Base-by-base conservation (phyloP, 2,113 vertebrate genomes). In the Paraplagusia blochii region DNA sequence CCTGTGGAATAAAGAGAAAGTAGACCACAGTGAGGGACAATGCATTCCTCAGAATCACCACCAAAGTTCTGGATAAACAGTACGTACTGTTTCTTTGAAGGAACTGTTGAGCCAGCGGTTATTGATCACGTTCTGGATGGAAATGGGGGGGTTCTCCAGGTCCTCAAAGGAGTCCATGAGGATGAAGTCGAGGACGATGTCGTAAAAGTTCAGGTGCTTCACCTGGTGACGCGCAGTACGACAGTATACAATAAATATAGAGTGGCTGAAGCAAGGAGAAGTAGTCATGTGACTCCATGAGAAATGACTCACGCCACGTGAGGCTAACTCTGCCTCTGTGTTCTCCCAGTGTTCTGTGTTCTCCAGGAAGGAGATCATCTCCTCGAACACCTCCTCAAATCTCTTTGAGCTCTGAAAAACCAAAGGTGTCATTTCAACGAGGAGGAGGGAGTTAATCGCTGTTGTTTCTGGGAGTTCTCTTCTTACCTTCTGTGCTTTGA, bases 91-190 rank as follows among this genome's bases (percentile, higher is more conserved):
- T 88, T 99, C 95, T 87, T 98, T 99, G 82, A 99, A 99, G 75
- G 95, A 94, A 17, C 90, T 91, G 84, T 96, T 98, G 35, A 99
- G 90, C 97, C 97, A 99, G 51, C 94, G 94, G 75, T 98, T 99
- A 85, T 94, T 96, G 47, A 99, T 93, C 14, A 98, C 92, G 33
- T 95, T 98, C 90, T 94, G 95, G 73, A 99, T 97, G 62, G 95
- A 95, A 55, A 94, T 86, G 0, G 97, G 97, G 7, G 97, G 97
- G 81, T 98, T 98, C 85, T 99, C 97, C 77, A 99, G 90, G 85
- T 99, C 97, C 90, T 99, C 96, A 71, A 99, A 98, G 0, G 97
- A 98, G 82, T 99, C 97, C 94, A 99, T 95, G 51, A 99, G 86
- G 88, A 99, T 94, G 70, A 97, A 99, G 85, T 99, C 97, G 88